Evolutionary conservation across 2,113 vertebrate genomes (phyloP), one percentile per base, ranked within the genome.

Genomic region (Puma concolor): DNA sequence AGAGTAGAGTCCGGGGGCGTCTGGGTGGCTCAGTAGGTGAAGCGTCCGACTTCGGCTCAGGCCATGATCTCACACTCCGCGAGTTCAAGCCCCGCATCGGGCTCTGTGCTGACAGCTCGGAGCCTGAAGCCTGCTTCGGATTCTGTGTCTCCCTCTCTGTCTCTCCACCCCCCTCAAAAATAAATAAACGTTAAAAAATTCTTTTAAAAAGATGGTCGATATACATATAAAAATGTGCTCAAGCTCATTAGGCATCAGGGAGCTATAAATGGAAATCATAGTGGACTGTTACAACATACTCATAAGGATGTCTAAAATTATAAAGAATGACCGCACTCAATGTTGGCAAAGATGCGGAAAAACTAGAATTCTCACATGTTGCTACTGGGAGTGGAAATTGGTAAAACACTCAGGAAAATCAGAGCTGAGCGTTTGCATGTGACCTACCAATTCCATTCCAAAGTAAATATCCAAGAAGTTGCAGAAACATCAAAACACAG

Each of bases 371-470:
- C 74, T 60, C 31, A 66, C 5, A 23, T 16, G 16, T 60, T 44
- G 8, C 76, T 14, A 48, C 74, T 17, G 31, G 50, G 66, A 23
- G 33, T 60, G 27, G 36, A 79, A 71, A 52, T 10, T 82, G 29
- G 16, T 67, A 94, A 88, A 81, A 29, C 44, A 41, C 21, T 36
- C 23, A 25, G 48, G 57, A 77, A 91, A 79, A 25, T 0, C 16
- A 9, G 48, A 5, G 31, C 92, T 12, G 44, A 31, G 13, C 10
- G 57, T 7, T 7, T 0, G 0, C 27, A 15, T 11, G 7, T 1
- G 7, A 54, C 21, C n/a, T 8, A 14, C 63, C 14, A 11, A 29
- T 48, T 50, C 38, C 44, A n/a, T 41, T n/a, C 25, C 66, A 63
- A 72, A 83, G 33, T 19, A 1, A 27, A 77, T 3, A 36, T n/a